Evolutionary conservation across 2,113 vertebrate species (phyloP), one percentile per base, ranked within the genome.

Genomic region (Apeltes quadracus): DNA sequence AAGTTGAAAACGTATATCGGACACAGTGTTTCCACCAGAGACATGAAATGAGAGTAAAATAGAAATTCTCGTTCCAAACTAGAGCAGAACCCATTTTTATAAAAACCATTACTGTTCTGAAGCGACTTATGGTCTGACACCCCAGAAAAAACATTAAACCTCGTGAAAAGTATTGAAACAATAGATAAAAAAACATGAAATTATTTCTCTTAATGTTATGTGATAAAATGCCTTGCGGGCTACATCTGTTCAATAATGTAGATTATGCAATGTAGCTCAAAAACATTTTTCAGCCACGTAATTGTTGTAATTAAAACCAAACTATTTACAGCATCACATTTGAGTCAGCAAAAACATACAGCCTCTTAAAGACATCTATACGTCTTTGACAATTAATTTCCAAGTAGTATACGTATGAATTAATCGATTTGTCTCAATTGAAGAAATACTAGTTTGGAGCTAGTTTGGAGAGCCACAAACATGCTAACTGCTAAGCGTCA

Each of bases 261-360:
- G 54, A 79, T 62, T 56, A 76, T 59, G 62, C n/a, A 34, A 23
- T 22, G 34, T 12, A 61, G 41, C 27, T 63, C 43, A 7, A 46
- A 22, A 69, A 69, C 10, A 76, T 66, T 56, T 72, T 29, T 2
- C 48, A 39, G 16, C 14, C 5, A n/a, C 65, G 25, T 61, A 61
- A 46, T 72, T 38, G 29, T 56, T 23, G 23, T 56, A 59, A 66
- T 84, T 72, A 62, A 57, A 78, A 62, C 61, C 3, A 67, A 67
- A 56, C 15, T 41, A 72, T 74, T 61, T 50, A 13, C 22, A 48
- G n/a, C 3, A 0, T 41, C 29, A 78, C 54, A 78, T 38, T 44
- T 14, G 9, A 3, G 1, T 46, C 22, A 74, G 48, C 50, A 61
- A 68, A 51, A 81, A 13, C 46, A 7, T 53, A 66, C n/a, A 51